Conservation (phyloP, 2,113 vertebrate species). For the Plectropomus leopardus region DNA sequence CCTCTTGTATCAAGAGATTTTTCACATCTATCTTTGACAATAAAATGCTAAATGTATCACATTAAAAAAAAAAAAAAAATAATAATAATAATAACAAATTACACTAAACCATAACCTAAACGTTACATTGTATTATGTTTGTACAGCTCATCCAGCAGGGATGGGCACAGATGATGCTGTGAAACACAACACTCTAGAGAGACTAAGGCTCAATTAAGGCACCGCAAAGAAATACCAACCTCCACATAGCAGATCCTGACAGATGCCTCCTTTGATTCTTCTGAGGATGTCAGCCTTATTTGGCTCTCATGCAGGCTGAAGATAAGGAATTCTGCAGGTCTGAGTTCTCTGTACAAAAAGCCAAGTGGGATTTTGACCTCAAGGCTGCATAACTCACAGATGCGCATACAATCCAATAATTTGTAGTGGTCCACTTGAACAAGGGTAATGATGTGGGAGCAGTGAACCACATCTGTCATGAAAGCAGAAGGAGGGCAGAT, state of each 20-base stretch:
- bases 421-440: background rate
- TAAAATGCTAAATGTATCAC: background rate
- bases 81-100: too few relatives aligned
- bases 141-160: background rate
- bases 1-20: background rate
- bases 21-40: background rate
- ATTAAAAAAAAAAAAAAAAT: too few relatives aligned
- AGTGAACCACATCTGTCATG: background rate
- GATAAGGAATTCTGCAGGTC: background rate
- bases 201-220: background rate
- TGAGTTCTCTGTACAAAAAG: background rate
- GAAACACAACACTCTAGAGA: background rate
- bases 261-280: background rate
- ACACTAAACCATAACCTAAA: background rate
- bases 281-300: background rate
- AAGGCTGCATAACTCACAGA: background rate
- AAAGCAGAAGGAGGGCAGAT: background rate
- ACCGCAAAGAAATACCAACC: constrained; percentile 25
- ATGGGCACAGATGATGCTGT: background rate
- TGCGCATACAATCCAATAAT: background rate
- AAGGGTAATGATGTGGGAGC: background rate
- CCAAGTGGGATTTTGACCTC: background rate
- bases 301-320: background rate
- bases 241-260: constrained; percentile 19
- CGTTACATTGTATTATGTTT: background rate